phyloP scores from a whole-genome alignment of 2,113 vertebrate species.

The Romanogobio albipinnatus region DNA sequence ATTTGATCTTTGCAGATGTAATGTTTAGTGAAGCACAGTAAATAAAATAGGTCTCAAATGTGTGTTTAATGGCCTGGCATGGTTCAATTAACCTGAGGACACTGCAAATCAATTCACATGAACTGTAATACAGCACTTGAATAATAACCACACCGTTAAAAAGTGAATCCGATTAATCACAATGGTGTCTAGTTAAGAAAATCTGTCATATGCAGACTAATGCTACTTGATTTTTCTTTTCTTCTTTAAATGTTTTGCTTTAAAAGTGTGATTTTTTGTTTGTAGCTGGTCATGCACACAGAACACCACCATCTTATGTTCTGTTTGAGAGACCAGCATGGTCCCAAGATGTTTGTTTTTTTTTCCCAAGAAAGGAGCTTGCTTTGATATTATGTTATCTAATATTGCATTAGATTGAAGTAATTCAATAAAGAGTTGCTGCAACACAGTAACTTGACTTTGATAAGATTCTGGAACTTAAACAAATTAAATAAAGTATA shows the following conservation, averaged over 20 bases:
- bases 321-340: background rate
- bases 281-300: background rate
- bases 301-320: background rate
- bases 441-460: background rate
- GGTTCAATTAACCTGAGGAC: background rate
- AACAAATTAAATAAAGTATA: background rate
- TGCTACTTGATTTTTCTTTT: background rate
- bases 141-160: background rate
- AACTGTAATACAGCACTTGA: background rate
- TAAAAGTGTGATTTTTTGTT: background rate
- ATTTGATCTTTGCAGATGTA: background rate
- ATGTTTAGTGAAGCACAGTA: background rate
- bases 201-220: background rate
- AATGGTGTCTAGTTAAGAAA: background rate
- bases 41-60: background rate
- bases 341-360: background rate
- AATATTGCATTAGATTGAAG: background rate
- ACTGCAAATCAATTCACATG: background rate
- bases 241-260: background rate
- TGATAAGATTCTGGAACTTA: background rate
- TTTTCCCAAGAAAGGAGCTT: background rate
- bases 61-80: background rate
- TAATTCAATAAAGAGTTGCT: conserved; percentile 8
- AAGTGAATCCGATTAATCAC: background rate
- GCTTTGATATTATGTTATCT: background rate